Evolutionary conservation across 2,797 vertebrate genomes (phyloP).

Genomic region (Steatocranus sp.): DNA sequence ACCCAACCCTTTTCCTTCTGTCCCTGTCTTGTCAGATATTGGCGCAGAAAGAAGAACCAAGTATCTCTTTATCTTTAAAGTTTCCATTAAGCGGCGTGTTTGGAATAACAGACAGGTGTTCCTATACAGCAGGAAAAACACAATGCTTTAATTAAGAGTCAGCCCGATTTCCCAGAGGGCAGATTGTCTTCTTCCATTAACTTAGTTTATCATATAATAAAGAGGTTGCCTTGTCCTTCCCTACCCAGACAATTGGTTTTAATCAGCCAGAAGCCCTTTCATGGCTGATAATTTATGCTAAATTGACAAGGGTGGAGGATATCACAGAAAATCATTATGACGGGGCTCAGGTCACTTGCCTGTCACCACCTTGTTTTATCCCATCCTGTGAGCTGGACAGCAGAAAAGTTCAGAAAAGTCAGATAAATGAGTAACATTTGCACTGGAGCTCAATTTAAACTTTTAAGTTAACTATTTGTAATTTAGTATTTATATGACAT

Average conservation of each 20-base stretch:
- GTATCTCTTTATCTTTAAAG: constrained; percentile 6
- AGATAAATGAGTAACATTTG: constrained; percentile 4
- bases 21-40: neutral
- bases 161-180: constrained; percentile 71
- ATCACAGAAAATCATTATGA: constrained; percentile 77
- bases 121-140: constrained; percentile 46
- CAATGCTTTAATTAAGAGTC: constrained; percentile 77
- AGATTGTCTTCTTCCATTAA: constrained; percentile 78
- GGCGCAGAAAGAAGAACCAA: neutral
- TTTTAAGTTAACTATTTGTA: neutral
- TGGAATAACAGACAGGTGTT: constrained; percentile 45
- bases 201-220: constrained; percentile 80
- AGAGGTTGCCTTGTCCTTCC: constrained; percentile 81
- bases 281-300: constrained; percentile 80
- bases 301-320: constrained; percentile 79
- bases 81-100: constrained; percentile 26
- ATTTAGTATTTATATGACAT: neutral
- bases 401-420: constrained; percentile 32
- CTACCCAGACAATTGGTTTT: constrained; percentile 81
- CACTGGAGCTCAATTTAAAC: neutral
- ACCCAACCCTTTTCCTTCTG: neutral
- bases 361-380: constrained; percentile 64
- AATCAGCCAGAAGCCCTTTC: constrained; percentile 81
- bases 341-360: constrained; percentile 66
- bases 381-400: constrained; percentile 26